Evolutionary conservation across 2,113 vertebrate species (phyloP), one percentile per base, ranked within the genome.

Genomic region (Elachura formosa): DNA sequence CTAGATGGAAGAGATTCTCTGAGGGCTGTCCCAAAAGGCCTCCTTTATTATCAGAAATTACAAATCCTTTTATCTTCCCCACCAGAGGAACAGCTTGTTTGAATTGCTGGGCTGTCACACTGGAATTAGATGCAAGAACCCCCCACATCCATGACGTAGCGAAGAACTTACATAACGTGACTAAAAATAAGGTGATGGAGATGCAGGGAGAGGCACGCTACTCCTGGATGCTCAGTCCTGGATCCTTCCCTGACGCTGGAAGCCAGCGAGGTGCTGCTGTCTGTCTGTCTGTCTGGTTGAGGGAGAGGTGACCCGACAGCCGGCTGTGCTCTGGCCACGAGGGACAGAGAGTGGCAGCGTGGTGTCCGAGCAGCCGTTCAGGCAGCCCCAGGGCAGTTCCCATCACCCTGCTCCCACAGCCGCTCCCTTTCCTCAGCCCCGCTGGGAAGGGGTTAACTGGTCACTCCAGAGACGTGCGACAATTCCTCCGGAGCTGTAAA

Each of bases 81-180:
- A 77, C 95, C 97, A 97, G 96, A 96, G 90, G 96, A 98, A 96
- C 98, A 97, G 98, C 97, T 97, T 97, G 97, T 97, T 94, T 86
- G 97, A 96, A 91, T 95, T 89, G 97, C 95, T 96, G 96, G 96
- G 96, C 97, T 98, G 97, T 97, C 97, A 96, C 96, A 89, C 96
- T 97, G 97, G 92, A 97, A 97, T 97, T 97, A 97, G 97, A 97
- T 96, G 97, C 87, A 96, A 97, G 97, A 97, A 95, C 97, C 97
- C 97, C 96, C 95, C 93, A 79, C 91, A 93, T 64, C 72, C 93
- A 73, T 97, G 97, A 97, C 96, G 97, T 91, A 69, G 96, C 36
- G 89, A 93, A 92, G 97, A 94, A 96, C 97, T 98, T 98, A 98
- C 96, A 97, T 98, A 98, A 98, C 78, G 5, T 21, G 59, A 96